Evolutionary conservation across 2,888 invertebrate species (phyloP), one percentile per base, ranked within the genome.

Genomic region (Serrognathus titanus): DNA sequence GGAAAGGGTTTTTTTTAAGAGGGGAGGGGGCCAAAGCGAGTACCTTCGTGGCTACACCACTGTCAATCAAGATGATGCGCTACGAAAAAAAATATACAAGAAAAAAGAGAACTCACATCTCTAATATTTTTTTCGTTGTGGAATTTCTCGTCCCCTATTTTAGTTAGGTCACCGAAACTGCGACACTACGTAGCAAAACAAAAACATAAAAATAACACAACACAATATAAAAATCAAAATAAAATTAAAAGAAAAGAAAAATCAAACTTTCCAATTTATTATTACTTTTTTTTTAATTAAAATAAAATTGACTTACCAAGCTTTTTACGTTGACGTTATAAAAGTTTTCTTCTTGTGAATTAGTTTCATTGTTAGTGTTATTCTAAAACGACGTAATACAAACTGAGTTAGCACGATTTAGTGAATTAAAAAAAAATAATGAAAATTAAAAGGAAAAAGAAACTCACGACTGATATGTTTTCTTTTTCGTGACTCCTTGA

Each of bases 391-490:
- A 57, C 61, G 16, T 31, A 57, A 50, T 13, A 20, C 43, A 20
- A 16, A 9, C 47, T 10, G 12, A 36, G 36, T 48, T 37, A 48
- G 37, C 9, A 40, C 24, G 58, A 60, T 51, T 51, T 53, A 57
- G 51, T 57, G 52, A 53, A 54, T 51, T 38, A 36, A 45, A 55
- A 16, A 16, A 56, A 56, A 37, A 47, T 51, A 40, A 39, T 9
- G 43, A 41, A 48, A 48, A 48, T 40, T 13, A 31, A 31, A 31
- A 31, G 6, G 7, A 6, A 31, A 6, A 55, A 50, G 48, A 57
- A 65, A 81, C 83, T 84, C 76, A 86, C 86, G 79, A 86, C 85
- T 62, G 85, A 86, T 71, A 86, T 85, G 70, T 85, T 86, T 71
- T 86, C 85, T 74, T 85, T 85, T 68, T 85, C 85, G 59, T 80